Evolutionary conservation across 2,113 vertebrate genomes (phyloP), one percentile per base, ranked within the genome.

Genomic region (Microtus oregoni): DNA sequence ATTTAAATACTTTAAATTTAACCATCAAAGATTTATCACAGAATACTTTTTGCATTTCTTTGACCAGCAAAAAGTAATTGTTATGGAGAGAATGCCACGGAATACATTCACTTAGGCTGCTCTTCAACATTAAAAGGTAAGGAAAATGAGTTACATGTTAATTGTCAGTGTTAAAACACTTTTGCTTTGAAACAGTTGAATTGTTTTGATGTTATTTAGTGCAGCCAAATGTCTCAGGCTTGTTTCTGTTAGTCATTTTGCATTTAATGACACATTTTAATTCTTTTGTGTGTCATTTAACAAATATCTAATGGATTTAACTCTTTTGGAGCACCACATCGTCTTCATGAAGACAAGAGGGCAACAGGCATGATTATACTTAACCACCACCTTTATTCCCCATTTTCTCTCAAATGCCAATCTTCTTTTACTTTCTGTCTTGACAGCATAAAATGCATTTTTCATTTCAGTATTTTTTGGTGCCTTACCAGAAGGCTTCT

Each of bases 181-280:
- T 94, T 94, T 94, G 41, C 61, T 83, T 92, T 68, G 30, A 90
- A 67, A 72, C 30, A 92, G 55, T 68, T 50, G 32, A 47, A 86
- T 78, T 79, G n/a, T 79, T 92, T 85, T 92, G 19, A 38, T 90
- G 63, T 30, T 90, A 15, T 96, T 96, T 86, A 93, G 5, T 89
- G n/a, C 11, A 90, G n/a, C 20, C 65, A 85, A 58, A 86, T 70
- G 20, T 86, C 14, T 73, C 35, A 96, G 35, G 17, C 3, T 79
- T n/a, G 89, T 32, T 85, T 82, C 11, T 79, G 11, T 86, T 86
- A 81, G 41, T 90, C 22, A 86, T 38, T 63, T n/a, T 86, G 17
- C 41, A 47, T 90, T 73, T 41, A 90, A 79, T 93, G 63, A 79
- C 72, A 85, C 50, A 85, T 61, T 85, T 90, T 78, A 85, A 83